phyloP scores from a whole-genome alignment of 2,888 invertebrate genomes.

The Parasteatoda lunata region DNA sequence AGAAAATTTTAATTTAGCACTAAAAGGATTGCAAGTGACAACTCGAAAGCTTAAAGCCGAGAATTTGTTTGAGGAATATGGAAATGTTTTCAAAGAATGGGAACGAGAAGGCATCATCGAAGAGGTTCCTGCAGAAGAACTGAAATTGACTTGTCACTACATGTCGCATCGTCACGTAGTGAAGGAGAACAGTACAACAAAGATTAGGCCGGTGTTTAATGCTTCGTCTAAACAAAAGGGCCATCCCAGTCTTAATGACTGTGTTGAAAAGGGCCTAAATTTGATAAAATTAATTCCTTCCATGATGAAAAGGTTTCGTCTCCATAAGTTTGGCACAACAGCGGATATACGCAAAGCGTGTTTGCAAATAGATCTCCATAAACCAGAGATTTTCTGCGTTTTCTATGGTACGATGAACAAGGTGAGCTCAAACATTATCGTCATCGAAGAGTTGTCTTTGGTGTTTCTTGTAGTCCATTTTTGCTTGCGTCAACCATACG shows the following conservation, averaged over 20 bases:
- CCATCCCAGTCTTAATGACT: constrained; percentile 4
- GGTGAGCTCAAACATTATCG: too few relatives aligned
- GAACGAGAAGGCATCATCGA: not conserved
- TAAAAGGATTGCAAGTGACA: constrained; percentile 10
- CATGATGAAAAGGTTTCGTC: not conserved
- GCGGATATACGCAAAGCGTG: constrained; percentile 7
- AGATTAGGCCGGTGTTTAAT: constrained; percentile 9
- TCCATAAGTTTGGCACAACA: constrained; percentile 1
- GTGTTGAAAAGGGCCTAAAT: constrained; percentile 10
- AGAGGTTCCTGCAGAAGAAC: not conserved
- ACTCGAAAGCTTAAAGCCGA: constrained; percentile 12
- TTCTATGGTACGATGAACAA: too few relatives aligned
- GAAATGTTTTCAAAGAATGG: too few relatives aligned
- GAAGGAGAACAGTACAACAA: constrained; percentile 19
- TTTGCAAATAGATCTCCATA: not conserved
- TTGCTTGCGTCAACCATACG: constrained; percentile 16
- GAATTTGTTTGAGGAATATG: not conserved
- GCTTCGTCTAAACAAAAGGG: constrained; percentile 4
- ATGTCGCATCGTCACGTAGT: constrained; percentile 16
- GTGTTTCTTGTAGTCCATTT: not conserved
- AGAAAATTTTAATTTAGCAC: constrained; percentile 20
- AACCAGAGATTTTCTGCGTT: not conserved
- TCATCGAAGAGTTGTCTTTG: not conserved
- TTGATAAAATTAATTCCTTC: constrained; percentile 10
- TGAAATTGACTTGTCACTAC: not conserved